A percentile compares a stretch with the other conserved stretches of the same genome.
Evolutionary conservation across 2,888 invertebrate species (phyloP).

Genomic region (Adineta ricciae): DNA sequence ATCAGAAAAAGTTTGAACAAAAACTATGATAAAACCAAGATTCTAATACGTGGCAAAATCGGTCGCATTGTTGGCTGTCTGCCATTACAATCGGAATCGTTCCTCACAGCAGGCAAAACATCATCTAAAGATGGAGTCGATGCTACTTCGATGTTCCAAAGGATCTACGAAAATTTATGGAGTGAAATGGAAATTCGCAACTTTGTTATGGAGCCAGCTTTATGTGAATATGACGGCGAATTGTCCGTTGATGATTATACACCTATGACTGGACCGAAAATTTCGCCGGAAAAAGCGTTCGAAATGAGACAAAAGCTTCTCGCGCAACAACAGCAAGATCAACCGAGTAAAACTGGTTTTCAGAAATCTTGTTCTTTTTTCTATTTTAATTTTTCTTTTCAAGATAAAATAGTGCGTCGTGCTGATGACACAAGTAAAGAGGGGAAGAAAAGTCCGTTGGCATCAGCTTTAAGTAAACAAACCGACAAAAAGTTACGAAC

Average conservation of each 20-base stretch:
- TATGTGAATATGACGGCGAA: not conserved
- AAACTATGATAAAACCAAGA: not conserved
- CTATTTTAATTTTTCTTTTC: too few species aligned
- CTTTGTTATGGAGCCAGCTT: not conserved
- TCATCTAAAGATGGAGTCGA: not conserved
- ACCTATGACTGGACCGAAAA: not conserved
- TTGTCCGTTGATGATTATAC: not conserved
- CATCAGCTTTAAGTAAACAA: not conserved
- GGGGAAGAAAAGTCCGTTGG: not conserved
- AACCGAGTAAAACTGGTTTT: not conserved
- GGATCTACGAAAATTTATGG: not conserved
- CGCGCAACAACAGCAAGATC: not conserved
- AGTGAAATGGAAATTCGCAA: not conserved
- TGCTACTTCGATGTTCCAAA: not conserved
- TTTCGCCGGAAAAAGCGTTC: not conserved
- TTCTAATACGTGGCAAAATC: not conserved
- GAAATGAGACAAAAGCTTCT: not conserved
- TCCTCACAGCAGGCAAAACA: not conserved
- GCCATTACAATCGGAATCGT: not conserved
- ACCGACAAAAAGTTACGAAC: not conserved
- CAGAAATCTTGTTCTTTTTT: not conserved
- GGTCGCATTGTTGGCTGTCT: not conserved
- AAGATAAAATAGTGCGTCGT: not conserved
- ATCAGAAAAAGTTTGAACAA: not conserved
- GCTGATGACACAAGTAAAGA: not conserved